Evolutionary conservation across 2,797 vertebrate species (phyloP), one percentile per base, ranked within the genome.

Genomic region (Neoniphon sammara): DNA sequence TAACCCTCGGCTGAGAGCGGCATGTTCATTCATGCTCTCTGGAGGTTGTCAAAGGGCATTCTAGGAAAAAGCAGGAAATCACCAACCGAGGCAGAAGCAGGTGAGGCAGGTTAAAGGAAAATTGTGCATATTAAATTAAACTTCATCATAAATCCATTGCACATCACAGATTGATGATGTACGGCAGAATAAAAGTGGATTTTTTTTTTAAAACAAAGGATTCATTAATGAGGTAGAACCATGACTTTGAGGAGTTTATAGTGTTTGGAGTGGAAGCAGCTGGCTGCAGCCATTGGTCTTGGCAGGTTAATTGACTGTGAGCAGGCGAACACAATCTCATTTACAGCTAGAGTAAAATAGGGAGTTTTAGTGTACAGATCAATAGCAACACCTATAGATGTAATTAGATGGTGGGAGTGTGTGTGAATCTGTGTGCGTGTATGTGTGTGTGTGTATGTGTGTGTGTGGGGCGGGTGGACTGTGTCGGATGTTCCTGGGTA

Each of bases 401-500:
- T 73, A 59, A 77, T 81, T 72, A 75, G 57, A 72, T 52, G 23
- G 10, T 25, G 56, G 46, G 49, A 50, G 42, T 57, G 20, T 64
- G 46, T 42, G 36, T 31, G 17, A 11, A 12, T 3, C 9, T 44
- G 8, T 4, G 8, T 39, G 36, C 2, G 36, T 9, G 36, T 39
- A 7, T 64, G 27, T 64, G 46, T 44, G 39, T 64, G 27, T 64
- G 46, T 44, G 27, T 64, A 20, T 64, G 46, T 44, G 39, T 64
- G 27, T 64, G 47, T 44, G 39, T 64, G 27, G 58, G 5, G 18
- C 1, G 47, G 17, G 47, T 50, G 47, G 39, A 42, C 39, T 42
- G 10, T 14, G 39, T 49, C 17, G 17, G 5, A 17, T 3, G 5
- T 46, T 14, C 44, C 44, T 49, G 46, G 46, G 7, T 49, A 18